A percentile compares a stretch with the other conserved stretches of the same genome.
These are phyloP conservation scores for Acronicta leporina DNA, from an alignment of 2,888 invertebrate species.

Conservation along the genomic window DNA sequence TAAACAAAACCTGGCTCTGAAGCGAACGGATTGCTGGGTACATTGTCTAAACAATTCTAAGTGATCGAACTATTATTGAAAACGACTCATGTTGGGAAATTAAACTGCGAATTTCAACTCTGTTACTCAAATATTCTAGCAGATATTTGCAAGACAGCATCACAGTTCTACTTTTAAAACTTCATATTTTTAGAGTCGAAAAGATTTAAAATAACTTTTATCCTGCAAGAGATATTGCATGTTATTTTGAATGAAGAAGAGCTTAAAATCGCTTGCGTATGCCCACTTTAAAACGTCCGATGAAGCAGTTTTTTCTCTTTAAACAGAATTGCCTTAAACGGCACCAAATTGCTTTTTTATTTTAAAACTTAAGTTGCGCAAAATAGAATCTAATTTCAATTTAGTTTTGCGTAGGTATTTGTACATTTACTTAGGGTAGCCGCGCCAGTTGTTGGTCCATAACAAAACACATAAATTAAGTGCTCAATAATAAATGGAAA, in stretches of 20 bases:
- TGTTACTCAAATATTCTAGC: slow-evolving; percentile 6
- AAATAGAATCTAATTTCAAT: slow-evolving; percentile 53
- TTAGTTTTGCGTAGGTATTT: slow-evolving; percentile 35
- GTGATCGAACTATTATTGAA: slow-evolving; percentile 67
- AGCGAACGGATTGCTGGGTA: slow-evolving; percentile 83
- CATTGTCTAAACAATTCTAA: slow-evolving; percentile 86
- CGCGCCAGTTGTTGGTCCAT: slow-evolving; percentile 85
- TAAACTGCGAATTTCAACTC: slow-evolving; percentile 40
- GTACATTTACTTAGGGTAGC: slow-evolving; percentile 64
- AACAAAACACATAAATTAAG: slow-evolving; percentile 90
- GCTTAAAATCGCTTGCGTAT: slow-evolving; percentile 57
- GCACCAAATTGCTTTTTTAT: slow-evolving; percentile 26
- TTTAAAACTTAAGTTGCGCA: slow-evolving; percentile 34
- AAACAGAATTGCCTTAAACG: slow-evolving; percentile 54
- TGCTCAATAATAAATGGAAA: slow-evolving; percentile 90
- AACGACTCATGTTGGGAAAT: slow-evolving; percentile 60
- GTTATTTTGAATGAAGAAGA: slow-evolving; percentile 35
- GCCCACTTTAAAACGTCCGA: slow-evolving; percentile 76
- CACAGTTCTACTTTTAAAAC: slow-evolving; percentile 72
- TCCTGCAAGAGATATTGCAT: slow-evolving; percentile 56
- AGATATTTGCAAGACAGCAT: slow-evolving; percentile 23
- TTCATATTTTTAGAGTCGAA: slow-evolving; percentile 57
- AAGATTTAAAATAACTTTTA: slow-evolving; percentile 65
- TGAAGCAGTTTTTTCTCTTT: slow-evolving; percentile 69
- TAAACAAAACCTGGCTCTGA: slow-evolving; percentile 84